Base-by-base conservation (phyloP, 2,797 vertebrate species). In the Gouania willdenowi region DNA sequence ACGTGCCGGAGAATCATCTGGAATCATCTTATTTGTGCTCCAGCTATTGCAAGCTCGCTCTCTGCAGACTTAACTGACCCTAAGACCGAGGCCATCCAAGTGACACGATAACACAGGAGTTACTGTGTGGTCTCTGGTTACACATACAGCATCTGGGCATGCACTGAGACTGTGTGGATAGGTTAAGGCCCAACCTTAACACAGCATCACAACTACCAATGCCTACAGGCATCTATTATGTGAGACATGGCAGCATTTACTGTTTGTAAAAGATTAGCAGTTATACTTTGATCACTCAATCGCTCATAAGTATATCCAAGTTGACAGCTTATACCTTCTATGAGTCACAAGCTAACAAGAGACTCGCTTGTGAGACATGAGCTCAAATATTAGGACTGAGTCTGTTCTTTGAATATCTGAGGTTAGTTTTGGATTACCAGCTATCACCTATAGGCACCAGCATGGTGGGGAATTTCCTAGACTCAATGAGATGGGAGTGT, bases 331-430 rank as follows among this genome's bases (percentile, higher is more conserved):
- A n/a, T n/a, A 26, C 16, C 35, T 69, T 77, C 75, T 70, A 66
- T 71, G 77, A 85, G 71, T 84, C 73, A 82, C 69, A 54, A 57
- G 51, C 51, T 42, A 58, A 82, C 81, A 84, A 82, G 77, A 42
- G 76, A 38, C 61, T 49, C 73, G 66, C 78, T 82, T 78, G 81
- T 81, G 79, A 73, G 71, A 83, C 82, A 79, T 75, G 60, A 78
- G 75, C 68, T 81, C 77, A 82, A 84, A 83, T 83, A 81, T 85
- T 84, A 86, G 77, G 81, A 72, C 50, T 70, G 61, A 77, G 71
- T 69, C 79, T 81, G 68, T 80, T 75, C 77, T 82, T 87, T 81
- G 68, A 81, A 76, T 82, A 83, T 73, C 55, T 55, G 44, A 75
- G 68, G 64, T 84, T 82, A 81, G 66, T 78, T 60, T n/a, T 55